Conservation (phyloP, 2,113 vertebrate species). For the Camelus dromedarius region DNA sequence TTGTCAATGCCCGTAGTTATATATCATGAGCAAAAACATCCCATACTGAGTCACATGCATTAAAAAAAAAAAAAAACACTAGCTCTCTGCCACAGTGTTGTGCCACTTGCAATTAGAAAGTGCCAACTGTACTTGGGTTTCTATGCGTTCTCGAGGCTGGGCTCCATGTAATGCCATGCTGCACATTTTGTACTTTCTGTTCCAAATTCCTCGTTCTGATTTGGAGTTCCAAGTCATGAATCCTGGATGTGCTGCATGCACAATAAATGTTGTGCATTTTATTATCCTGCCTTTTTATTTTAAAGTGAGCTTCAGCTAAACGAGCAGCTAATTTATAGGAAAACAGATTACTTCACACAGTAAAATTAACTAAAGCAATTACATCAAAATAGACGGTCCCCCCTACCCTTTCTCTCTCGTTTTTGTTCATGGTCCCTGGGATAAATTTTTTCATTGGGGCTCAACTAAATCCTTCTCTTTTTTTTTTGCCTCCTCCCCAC, state of each 20-base stretch:
- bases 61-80: constrained; percentile 56
- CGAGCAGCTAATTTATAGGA: constrained; percentile 73
- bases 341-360: constrained; percentile 28
- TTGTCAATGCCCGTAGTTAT: constrained; percentile 64
- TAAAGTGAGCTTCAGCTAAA: constrained; percentile 66
- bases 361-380: constrained; percentile 54
- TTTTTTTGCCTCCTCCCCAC: not conserved
- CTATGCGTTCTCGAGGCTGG: constrained; percentile 63
- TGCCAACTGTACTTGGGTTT: constrained; percentile 83
- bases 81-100: constrained; percentile 62
- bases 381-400: not conserved
- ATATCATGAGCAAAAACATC: constrained; percentile 74
- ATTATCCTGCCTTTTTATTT: constrained; percentile 51
- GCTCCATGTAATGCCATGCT: constrained; percentile 61
- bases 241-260: constrained; percentile 58
- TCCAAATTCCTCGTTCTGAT: constrained; percentile 77
- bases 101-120: constrained; percentile 78
- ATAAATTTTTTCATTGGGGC: not conserved
- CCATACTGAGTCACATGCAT: constrained; percentile 63
- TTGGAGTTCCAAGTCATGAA: constrained; percentile 81
- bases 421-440: not conserved
- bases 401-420: not conserved
- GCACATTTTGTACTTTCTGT: constrained; percentile 75
- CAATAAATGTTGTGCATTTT: constrained; percentile 73
- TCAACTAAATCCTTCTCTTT: not conserved